phyloP scores from a whole-genome alignment of 2,113 vertebrate species.

The Sapayoa aenigma region DNA sequence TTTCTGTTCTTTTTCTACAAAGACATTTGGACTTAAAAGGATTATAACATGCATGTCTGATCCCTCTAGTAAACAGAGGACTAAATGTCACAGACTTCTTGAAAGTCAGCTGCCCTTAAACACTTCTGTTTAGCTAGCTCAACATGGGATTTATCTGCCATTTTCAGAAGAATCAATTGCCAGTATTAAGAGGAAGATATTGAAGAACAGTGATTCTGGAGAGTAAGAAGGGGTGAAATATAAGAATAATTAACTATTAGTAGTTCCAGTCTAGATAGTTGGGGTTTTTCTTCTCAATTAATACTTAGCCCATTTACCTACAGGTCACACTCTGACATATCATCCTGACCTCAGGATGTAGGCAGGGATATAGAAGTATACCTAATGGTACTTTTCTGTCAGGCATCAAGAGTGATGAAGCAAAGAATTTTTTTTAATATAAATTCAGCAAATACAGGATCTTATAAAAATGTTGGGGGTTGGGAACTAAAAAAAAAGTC shows the following conservation, averaged over 20 bases:
- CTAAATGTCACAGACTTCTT: background rate
- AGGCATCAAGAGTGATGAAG: background rate
- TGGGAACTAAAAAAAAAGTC: background rate
- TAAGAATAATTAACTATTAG: background rate
- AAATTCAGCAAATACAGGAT: background rate
- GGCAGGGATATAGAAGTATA: background rate
- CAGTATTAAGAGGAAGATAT: background rate
- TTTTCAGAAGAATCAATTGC: background rate
- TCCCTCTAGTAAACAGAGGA: background rate
- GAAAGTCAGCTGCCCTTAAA: background rate
- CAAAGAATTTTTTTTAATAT: background rate
- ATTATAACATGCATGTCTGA: background rate
- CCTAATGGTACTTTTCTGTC: background rate
- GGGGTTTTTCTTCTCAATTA: background rate
- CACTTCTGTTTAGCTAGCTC: background rate
- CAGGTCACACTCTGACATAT: background rate
- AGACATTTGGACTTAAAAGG: background rate
- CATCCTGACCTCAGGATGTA: background rate
- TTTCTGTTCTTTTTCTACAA: background rate
- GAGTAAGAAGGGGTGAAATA: background rate
- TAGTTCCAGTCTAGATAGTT: background rate
- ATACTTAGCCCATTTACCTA: background rate
- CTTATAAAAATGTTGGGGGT: background rate
- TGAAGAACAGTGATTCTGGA: background rate
- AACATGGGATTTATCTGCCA: background rate